A percentile compares a stretch with the other conserved stretches of the same genome.
Evolutionary conservation across 2,113 vertebrate genomes (phyloP).

Genomic region (Entomyzon cyanotis): DNA sequence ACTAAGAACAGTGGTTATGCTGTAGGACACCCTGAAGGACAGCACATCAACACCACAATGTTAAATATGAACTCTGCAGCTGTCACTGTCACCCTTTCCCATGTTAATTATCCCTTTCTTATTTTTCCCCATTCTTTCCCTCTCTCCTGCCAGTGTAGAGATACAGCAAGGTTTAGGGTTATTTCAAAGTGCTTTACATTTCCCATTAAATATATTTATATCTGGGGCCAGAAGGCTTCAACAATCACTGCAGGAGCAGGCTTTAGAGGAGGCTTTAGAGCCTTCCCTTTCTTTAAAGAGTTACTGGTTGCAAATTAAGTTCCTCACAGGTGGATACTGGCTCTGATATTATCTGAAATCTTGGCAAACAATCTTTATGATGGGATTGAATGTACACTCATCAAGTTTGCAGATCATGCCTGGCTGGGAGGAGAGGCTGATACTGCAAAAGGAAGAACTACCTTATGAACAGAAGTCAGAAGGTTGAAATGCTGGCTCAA

Average conservation of each 20-base stretch:
- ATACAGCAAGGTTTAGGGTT: neutral
- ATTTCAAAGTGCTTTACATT: neutral
- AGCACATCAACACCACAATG: rapidly evolving
- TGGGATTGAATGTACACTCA: neutral
- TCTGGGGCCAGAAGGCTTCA: neutral
- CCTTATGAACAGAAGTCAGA: neutral
- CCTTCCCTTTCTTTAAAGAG: neutral
- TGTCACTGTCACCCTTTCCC: neutral
- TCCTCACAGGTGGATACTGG: neutral
- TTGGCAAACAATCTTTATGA: neutral
- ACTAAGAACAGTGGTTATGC: neutral
- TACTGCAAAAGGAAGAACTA: neutral
- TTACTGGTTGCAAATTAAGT: neutral
- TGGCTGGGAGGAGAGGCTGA: neutral
- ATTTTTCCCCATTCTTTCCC: neutral
- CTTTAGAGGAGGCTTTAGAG: neutral
- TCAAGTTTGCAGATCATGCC: neutral
- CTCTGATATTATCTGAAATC: neutral
- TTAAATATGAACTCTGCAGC: neutral
- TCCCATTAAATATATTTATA: neutral
- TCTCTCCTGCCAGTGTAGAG: neutral
- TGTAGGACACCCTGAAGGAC: neutral
- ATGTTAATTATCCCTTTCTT: neutral
- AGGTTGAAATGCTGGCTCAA: neutral
- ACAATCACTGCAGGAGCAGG: neutral